A percentile compares a stretch with the other conserved stretches of the same genome.
phyloP scores from a whole-genome alignment of 2,113 vertebrate species.

The Peromyscus californicus region DNA sequence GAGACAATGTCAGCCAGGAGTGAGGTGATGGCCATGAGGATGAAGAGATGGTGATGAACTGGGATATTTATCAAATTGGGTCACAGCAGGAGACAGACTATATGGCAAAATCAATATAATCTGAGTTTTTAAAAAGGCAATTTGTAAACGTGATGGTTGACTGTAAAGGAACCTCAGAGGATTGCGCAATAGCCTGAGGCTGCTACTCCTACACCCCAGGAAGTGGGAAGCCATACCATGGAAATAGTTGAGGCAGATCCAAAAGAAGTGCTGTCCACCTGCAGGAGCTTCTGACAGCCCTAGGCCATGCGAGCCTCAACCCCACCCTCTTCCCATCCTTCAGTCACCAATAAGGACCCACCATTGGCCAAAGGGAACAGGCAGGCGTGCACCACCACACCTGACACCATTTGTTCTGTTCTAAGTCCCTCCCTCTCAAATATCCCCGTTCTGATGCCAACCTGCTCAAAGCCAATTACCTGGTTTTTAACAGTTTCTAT shows the following conservation, averaged over 20 bases:
- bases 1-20: not conserved
- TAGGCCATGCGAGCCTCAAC: not conserved
- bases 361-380: not conserved
- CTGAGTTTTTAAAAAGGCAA: conserved; percentile 63
- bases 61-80: not conserved
- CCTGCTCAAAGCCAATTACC: not conserved
- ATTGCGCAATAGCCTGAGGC: not conserved
- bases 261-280: not conserved
- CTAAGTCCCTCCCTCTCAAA: not conserved
- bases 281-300: not conserved
- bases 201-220: not conserved
- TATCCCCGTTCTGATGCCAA: not conserved
- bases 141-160: not conserved
- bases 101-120: conserved; percentile 39
- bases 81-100: not conserved
- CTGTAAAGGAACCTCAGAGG: not conserved
- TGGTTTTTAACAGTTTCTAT: conserved; percentile 41
- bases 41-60: not conserved
- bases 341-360: not conserved
- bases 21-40: not conserved
- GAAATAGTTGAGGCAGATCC: not conserved
- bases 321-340: not conserved
- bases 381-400: not conserved
- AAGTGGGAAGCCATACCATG: not conserved
- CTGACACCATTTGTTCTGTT: not conserved